phyloP scores from a whole-genome alignment of 30 jellyfish, hydroid and myxozoan species.

The Turritopsis rubra region DNA sequence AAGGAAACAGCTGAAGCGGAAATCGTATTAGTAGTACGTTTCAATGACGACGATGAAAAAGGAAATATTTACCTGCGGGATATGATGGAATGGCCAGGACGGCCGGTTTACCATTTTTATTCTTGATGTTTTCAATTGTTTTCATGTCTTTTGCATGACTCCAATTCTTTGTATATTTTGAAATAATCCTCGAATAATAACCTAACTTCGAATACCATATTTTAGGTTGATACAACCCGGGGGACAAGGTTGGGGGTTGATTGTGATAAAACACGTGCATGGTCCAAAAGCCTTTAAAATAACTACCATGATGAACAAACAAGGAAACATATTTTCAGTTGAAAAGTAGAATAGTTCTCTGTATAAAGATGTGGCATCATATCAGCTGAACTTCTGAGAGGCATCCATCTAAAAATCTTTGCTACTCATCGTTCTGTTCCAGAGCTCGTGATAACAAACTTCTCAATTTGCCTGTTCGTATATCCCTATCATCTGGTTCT shows the following conservation, averaged over 20 bases:
- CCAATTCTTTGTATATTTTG: not conserved
- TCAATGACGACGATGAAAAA: not conserved
- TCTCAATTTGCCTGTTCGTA: not conserved
- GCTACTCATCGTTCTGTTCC: not conserved
- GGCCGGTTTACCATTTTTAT: not conserved
- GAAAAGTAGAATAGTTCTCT: too few species aligned
- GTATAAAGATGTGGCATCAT: not conserved
- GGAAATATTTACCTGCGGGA: not conserved
- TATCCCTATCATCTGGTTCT: not conserved
- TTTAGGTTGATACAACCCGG: too few species aligned
- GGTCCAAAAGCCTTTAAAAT: too few species aligned
- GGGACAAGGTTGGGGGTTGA: too few species aligned
- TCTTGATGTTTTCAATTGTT: not conserved
- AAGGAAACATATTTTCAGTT: too few species aligned
- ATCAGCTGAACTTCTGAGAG: not conserved
- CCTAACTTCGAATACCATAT: not conserved
- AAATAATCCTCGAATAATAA: not conserved
- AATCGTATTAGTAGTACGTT: not conserved
- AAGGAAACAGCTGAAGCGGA: not conserved
- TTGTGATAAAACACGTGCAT: too few species aligned
- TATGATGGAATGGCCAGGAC: slow-evolving; percentile 6
- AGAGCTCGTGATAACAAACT: not conserved
- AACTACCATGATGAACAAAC: too few species aligned
- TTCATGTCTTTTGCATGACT: not conserved
- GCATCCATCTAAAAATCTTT: not conserved